phyloP scores from a whole-genome alignment of 2,113 vertebrate species.

The Crocuta crocuta region DNA sequence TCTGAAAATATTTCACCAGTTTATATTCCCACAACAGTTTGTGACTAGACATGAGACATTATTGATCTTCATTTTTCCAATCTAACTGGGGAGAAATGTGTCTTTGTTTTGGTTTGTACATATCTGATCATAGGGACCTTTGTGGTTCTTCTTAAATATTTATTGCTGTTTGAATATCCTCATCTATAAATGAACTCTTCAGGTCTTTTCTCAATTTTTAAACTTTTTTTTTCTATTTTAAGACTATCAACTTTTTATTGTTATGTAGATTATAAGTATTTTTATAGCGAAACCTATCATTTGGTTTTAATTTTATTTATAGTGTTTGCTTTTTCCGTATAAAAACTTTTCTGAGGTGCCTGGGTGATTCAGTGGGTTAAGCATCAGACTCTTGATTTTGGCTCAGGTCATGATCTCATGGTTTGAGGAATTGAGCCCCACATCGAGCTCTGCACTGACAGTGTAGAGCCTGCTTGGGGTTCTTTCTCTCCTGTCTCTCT shows the following conservation, averaged over 20 bases:
- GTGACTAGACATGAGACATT: slow-evolving; percentile 55
- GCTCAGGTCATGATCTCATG: too few species aligned
- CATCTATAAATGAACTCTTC: slow-evolving; percentile 30
- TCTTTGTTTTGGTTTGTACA: slow-evolving; percentile 48
- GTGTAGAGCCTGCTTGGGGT: too few species aligned
- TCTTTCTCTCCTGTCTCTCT: too few species aligned
- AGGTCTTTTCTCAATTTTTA: slow-evolving; percentile 18
- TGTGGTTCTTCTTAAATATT: slow-evolving; percentile 49
- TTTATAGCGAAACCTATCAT: slow-evolving; percentile 10
- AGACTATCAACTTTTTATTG: slow-evolving; percentile 29
- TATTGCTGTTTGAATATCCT: slow-evolving; percentile 18
- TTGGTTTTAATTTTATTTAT: slow-evolving; percentile 54
- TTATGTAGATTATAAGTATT: not conserved
- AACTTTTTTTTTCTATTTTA: not conserved
- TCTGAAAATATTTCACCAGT: slow-evolving; percentile 46
- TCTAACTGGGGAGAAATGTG: slow-evolving; percentile 49
- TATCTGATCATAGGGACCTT: not conserved
- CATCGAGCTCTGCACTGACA: too few species aligned
- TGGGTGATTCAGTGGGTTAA: too few species aligned
- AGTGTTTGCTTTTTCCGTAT: not conserved
- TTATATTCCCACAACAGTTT: slow-evolving; percentile 62
- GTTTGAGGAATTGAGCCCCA: too few species aligned
- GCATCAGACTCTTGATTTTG: too few species aligned
- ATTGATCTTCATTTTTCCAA: slow-evolving; percentile 56
- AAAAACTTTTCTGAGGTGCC: not conserved